Evolutionary conservation across 2,888 invertebrate species (phyloP).

Genomic region (Lamellibrachia satsuma): DNA sequence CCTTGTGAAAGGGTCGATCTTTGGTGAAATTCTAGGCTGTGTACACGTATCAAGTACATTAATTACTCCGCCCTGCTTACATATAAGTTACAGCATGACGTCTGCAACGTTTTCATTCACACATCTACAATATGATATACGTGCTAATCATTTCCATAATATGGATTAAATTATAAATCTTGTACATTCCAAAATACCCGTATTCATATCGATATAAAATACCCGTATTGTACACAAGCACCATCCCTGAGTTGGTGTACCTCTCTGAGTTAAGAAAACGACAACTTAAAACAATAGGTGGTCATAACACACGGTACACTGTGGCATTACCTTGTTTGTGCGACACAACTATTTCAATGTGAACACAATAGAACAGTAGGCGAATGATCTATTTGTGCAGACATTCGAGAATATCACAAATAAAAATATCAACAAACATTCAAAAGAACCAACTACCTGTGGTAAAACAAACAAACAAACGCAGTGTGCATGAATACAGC

Average conservation of each 20-base stretch:
- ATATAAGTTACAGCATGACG: not conserved
- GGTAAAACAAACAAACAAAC: not conserved
- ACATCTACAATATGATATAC: not conserved
- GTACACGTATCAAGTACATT: too few relatives aligned
- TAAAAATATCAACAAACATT: not conserved
- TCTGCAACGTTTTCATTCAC: not conserved
- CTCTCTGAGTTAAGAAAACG: not conserved
- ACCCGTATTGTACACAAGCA: not conserved
- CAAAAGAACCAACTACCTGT: not conserved
- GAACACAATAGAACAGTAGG: not conserved
- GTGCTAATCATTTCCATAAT: not conserved
- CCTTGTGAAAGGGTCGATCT: too few relatives aligned
- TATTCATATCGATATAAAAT: not conserved
- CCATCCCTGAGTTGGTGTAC: not conserved
- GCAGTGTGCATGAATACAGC: not conserved
- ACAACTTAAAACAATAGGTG: not conserved
- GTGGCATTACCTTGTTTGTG: not conserved
- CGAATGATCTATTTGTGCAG: not conserved
- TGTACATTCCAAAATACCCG: conserved; percentile 13
- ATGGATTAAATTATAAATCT: not conserved
- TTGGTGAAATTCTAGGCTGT: too few relatives aligned
- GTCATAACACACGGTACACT: not conserved
- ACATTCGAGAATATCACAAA: not conserved
- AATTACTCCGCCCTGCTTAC: not conserved
- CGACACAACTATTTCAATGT: not conserved